Percentiles rank a stretch among this genome's conserved stretches.
Evolutionary conservation across 2,888 invertebrate species (phyloP).

Genomic region (Cheilosia soror): DNA sequence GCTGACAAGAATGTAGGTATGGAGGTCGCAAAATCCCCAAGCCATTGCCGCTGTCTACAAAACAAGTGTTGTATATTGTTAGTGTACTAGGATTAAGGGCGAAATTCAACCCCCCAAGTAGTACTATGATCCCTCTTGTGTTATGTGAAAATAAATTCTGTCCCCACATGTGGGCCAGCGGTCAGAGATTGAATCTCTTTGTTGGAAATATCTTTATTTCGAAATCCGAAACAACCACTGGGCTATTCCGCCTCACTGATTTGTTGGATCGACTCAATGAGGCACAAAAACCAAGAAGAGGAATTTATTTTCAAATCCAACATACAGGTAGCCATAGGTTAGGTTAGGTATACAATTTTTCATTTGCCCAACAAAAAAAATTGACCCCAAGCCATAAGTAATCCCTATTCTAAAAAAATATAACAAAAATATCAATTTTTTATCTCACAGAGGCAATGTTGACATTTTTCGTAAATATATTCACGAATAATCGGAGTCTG

Average conservation of each 20-base stretch:
- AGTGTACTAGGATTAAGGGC: not conserved
- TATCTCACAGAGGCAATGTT: conserved; percentile 32
- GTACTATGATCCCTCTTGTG: conserved; percentile 2
- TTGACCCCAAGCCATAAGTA: conserved; percentile 43
- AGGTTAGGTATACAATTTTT: conserved; percentile 56
- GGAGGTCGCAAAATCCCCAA: not conserved
- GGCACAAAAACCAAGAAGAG: conserved; percentile 40
- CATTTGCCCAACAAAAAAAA: conserved; percentile 3
- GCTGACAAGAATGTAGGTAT: conserved; percentile 20
- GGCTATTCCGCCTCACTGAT: conserved; percentile 14
- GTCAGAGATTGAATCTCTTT: conserved; percentile 37
- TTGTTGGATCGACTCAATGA: conserved; percentile 20
- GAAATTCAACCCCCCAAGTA: conserved; percentile 15
- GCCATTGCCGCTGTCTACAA: not conserved
- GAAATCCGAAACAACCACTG: conserved; percentile 44
- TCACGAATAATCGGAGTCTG: conserved; percentile 14
- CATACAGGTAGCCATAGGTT: conserved; percentile 21
- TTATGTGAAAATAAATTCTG: conserved; percentile 26
- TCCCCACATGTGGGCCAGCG: conserved; percentile 35
- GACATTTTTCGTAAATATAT: conserved; percentile 35
- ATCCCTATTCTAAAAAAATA: conserved; percentile 40
- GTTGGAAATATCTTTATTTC: conserved; percentile 2
- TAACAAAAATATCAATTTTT: conserved; percentile 42
- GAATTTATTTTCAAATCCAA: conserved; percentile 43
- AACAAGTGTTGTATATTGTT: not conserved